Base-by-base conservation (phyloP, 37 sponge, comb jelly and placozoan species). In the Diacarnus erythraeanus region DNA sequence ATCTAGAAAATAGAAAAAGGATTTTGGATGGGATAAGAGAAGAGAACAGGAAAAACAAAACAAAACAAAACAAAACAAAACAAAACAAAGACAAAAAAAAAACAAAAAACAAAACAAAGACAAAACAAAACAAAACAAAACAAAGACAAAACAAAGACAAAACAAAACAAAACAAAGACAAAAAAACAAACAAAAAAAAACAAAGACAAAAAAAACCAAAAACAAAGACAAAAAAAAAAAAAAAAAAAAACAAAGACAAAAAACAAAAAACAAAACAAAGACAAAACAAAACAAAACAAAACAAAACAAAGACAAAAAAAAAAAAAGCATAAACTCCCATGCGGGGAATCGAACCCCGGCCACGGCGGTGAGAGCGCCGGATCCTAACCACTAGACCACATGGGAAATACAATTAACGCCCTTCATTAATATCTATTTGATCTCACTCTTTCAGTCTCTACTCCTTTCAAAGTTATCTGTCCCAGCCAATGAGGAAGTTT, bases 341-440 rank as follows among this genome's bases (percentile, higher is more conserved):
- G 84, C 90, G 81, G 90, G 90, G 90, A 89, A 89, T 89, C 85
- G 90, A 89, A 89, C 90, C 90, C 90, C 81, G 90, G 90, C 90
- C 90, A 81, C 85, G 86, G 82, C 90, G 86, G 90, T 89, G 90
- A 89, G 90, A 89, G 86, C 86, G 86, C 74, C 82, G 86, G 80
- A 90, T 85, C 91, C 91, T 90, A 90, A 90, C 91, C 86, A 90
- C 91, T 90, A 90, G 91, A 90, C 91, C 91, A 90, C 86, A 84
- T 90, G 91, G 82, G 91, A 85, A 15, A 65, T 17, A 25, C 34
- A 8, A 65, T 17, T 31, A 65, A 18, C 29, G 6, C 12, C 6
- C 12, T 47, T 6, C 27, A 78, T 42, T 63, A 37, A 20, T 34
- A 54, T 35, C 35, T 38, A 80, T 38, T 56, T 23, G 1, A 35